These are phyloP conservation scores for Caenorhabditis briggsae DNA, from an alignment of 1,140 invertebrate species.

Conservation along the genomic window DNA sequence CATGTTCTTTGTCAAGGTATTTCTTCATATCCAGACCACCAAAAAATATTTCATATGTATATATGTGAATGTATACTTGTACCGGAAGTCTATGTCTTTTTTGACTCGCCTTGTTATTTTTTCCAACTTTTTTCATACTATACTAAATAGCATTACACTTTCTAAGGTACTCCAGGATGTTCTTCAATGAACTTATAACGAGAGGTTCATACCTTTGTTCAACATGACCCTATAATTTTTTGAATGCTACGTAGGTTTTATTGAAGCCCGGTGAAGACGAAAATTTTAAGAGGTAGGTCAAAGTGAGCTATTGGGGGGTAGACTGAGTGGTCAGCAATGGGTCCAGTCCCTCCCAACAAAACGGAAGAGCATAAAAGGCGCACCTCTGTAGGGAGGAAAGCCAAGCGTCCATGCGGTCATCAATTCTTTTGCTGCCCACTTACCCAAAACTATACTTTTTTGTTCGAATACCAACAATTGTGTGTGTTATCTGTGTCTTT, in stretches of 20 bases:
- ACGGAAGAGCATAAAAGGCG: slow-evolving; percentile 52
- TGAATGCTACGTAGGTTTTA: neutral
- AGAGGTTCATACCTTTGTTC: neutral
- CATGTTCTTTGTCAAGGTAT: slow-evolving; percentile 29
- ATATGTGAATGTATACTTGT: slow-evolving; percentile 34
- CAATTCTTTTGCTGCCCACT: slow-evolving; percentile 53
- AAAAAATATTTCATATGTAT: slow-evolving; percentile 40
- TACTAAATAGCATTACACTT: slow-evolving; percentile 26
- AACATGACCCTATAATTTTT: neutral
- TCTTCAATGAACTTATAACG: neutral
- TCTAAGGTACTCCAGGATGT: neutral
- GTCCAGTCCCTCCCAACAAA: slow-evolving; percentile 23
- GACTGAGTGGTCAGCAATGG: slow-evolving; percentile 38
- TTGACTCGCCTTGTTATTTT: slow-evolving; percentile 33
- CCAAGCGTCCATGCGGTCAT: slow-evolving; percentile 48
- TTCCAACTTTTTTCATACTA: slow-evolving; percentile 39
- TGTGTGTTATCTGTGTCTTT: slow-evolving; percentile 3
- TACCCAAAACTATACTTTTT: slow-evolving; percentile 55
- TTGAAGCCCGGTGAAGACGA: neutral
- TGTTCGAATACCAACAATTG: neutral
- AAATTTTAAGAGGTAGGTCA: slow-evolving; percentile 34
- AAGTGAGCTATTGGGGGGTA: slow-evolving; percentile 41
- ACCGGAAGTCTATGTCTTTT: slow-evolving; percentile 39
- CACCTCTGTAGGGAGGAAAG: slow-evolving; percentile 43
- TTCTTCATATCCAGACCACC: slow-evolving; percentile 26